Conservation (phyloP, 2,113 vertebrate genomes). For the Odobenus rosmarus region DNA sequence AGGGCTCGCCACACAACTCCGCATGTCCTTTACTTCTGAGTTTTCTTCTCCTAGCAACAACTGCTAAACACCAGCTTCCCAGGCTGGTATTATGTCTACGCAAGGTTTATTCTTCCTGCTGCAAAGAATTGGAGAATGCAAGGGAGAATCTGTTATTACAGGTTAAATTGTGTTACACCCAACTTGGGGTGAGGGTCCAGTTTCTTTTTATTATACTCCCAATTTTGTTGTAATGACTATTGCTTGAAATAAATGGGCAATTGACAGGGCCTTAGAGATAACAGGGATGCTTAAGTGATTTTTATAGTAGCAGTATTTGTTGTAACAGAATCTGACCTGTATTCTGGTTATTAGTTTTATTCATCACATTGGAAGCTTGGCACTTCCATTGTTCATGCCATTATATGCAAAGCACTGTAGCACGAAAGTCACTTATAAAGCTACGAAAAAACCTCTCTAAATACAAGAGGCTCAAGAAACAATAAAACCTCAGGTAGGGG, state of each 20-base stretch:
- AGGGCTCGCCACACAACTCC: not conserved
- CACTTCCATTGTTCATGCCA: slow-evolving; percentile 63
- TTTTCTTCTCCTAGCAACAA: slow-evolving; percentile 51
- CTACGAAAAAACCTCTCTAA: not conserved
- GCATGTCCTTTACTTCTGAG: slow-evolving; percentile 11
- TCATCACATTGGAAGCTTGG: slow-evolving; percentile 65
- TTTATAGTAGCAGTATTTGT: slow-evolving; percentile 67
- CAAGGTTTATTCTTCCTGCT: slow-evolving; percentile 35
- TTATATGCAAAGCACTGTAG: slow-evolving; percentile 67
- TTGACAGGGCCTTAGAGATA: slow-evolving; percentile 49
- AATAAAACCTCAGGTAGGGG: not conserved
- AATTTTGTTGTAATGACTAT: slow-evolving; percentile 55
- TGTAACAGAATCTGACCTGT: slow-evolving; percentile 69
- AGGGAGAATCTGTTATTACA: slow-evolving; percentile 33
- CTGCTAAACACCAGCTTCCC: not conserved
- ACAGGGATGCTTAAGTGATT: slow-evolving; percentile 63
- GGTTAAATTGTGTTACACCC: slow-evolving; percentile 52
- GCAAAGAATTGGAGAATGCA: slow-evolving; percentile 54
- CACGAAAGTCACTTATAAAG: slow-evolving; percentile 75
- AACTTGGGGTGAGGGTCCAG: slow-evolving; percentile 33
- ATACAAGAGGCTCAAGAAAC: slow-evolving; percentile 23
- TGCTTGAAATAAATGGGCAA: slow-evolving; percentile 70
- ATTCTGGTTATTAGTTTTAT: slow-evolving; percentile 72
- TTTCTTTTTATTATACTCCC: slow-evolving; percentile 59
- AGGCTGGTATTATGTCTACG: not conserved